These are phyloP conservation scores for Scalopus aquaticus DNA, from an alignment of 2,113 vertebrate genomes.

Conservation along the genomic window DNA sequence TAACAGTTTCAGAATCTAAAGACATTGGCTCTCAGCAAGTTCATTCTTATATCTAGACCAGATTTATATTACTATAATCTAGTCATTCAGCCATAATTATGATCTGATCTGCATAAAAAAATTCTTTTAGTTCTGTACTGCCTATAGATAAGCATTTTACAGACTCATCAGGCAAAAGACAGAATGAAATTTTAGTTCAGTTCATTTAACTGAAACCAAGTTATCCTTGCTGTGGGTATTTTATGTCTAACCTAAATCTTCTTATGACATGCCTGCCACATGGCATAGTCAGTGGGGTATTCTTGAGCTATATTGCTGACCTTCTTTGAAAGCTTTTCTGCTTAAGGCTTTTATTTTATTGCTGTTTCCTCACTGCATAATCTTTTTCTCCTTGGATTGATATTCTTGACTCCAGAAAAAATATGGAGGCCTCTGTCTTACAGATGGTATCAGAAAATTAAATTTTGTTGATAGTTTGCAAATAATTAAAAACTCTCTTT, in stretches of 20 bases:
- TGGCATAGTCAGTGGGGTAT: background rate
- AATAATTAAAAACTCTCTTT: slow-evolving; percentile 28
- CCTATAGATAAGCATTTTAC: slow-evolving; percentile 14
- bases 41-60: background rate
- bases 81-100: slow-evolving; percentile 19
- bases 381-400: slow-evolving; percentile 56
- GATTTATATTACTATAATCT: background rate
- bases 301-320: slow-evolving; percentile 38
- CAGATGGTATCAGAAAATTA: slow-evolving; percentile 30
- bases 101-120: slow-evolving; percentile 13
- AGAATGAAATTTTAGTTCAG: slow-evolving; percentile 39
- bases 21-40: background rate
- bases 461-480: slow-evolving; percentile 30
- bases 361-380: slow-evolving; percentile 36
- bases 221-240: background rate
- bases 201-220: slow-evolving; percentile 18
- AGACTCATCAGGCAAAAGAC: background rate
- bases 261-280: background rate
- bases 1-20: slow-evolving; percentile 27
- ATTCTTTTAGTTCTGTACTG: background rate
- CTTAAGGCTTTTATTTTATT: slow-evolving; percentile 66
- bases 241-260: slow-evolving; percentile 53
- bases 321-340: slow-evolving; percentile 56
- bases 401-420: slow-evolving; percentile 39
- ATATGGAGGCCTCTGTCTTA: slow-evolving; percentile 45